phyloP scores from a whole-genome alignment of 2,113 vertebrate species.

The Osmerus eperlanus region DNA sequence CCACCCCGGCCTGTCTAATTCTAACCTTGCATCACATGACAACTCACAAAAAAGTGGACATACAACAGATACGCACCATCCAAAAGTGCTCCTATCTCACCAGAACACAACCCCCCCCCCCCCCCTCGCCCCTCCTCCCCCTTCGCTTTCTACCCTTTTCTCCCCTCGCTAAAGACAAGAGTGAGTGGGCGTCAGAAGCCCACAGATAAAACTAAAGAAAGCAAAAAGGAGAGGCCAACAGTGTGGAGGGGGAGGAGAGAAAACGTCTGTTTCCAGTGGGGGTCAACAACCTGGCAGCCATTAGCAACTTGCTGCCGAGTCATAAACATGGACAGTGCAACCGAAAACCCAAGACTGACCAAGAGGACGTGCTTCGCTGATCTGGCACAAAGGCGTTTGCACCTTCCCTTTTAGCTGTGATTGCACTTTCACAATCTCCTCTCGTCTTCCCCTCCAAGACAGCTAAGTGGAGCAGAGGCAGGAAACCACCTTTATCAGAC shows the following conservation, averaged over 20 bases:
- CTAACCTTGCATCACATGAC: not conserved
- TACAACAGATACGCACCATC: slow-evolving; percentile 33
- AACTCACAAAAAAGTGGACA: slow-evolving; percentile 5
- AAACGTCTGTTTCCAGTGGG: slow-evolving; percentile 28
- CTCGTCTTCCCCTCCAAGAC: not conserved
- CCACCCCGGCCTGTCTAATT: too few relatives aligned
- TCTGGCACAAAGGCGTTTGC: slow-evolving; percentile 28
- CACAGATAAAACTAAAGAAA: slow-evolving; percentile 1
- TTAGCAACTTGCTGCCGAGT: slow-evolving; percentile 43
- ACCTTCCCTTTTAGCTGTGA: slow-evolving; percentile 52
- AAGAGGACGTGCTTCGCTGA: slow-evolving; percentile 44
- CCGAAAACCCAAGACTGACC: slow-evolving; percentile 26
- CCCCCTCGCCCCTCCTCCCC: not conserved
- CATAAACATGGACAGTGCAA: slow-evolving; percentile 46
- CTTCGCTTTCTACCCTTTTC: slow-evolving; percentile 7
- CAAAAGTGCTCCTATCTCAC: slow-evolving; percentile 17
- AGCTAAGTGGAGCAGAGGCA: slow-evolving; percentile 64
- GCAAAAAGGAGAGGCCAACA: slow-evolving; percentile 46
- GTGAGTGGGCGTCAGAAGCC: slow-evolving; percentile 51
- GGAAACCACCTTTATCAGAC: slow-evolving; percentile 72
- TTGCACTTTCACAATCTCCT: slow-evolving; percentile 48
- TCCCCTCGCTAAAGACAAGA: slow-evolving; percentile 37
- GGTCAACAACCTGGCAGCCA: slow-evolving; percentile 61
- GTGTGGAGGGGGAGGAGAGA: slow-evolving; percentile 17
- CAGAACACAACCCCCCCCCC: slow-evolving; percentile 30